These are phyloP conservation scores for Argyresthia goedartella DNA, from an alignment of 2,888 invertebrate genomes.

Conservation along the genomic window DNA sequence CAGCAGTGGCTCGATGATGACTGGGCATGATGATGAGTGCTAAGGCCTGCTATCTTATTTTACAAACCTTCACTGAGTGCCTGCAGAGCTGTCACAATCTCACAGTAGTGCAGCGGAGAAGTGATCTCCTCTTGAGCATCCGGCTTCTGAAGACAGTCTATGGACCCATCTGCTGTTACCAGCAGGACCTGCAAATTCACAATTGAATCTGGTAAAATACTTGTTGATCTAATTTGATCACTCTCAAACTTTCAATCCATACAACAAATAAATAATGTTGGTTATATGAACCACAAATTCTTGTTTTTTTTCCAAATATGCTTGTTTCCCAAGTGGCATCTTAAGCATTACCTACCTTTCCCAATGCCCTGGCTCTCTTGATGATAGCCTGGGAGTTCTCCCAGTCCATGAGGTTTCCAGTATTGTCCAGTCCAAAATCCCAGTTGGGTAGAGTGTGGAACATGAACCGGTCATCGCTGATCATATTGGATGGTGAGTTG, in stretches of 20 bases:
- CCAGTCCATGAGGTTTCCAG: conserved; percentile 84
- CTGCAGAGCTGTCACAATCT: conserved; percentile 81
- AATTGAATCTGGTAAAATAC: not conserved
- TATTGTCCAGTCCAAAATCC: conserved; percentile 88
- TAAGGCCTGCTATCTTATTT: no score
- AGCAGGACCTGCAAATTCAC: conserved; percentile 63
- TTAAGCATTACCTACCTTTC: conserved; percentile 39
- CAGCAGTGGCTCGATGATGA: no score
- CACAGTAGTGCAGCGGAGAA: conserved; percentile 84
- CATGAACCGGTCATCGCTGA: conserved; percentile 90
- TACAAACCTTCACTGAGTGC: conserved; percentile 71
- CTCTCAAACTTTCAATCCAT: no score
- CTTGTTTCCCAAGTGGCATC: not conserved
- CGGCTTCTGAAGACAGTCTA: conserved; percentile 88
- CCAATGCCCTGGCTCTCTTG: conserved; percentile 50
- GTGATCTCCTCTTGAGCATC: conserved; percentile 89
- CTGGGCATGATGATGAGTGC: no score
- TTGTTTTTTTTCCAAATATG: no score
- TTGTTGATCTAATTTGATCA: not conserved
- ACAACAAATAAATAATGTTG: no score
- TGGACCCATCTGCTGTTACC: conserved; percentile 95
- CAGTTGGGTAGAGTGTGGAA: conserved; percentile 82
- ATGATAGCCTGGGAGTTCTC: conserved; percentile 77
- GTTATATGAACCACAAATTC: no score
- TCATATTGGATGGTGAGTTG: conserved; percentile 77